phyloP scores from a whole-genome alignment of 1,140 invertebrate species.

The Metopolophium dirhodum region DNA sequence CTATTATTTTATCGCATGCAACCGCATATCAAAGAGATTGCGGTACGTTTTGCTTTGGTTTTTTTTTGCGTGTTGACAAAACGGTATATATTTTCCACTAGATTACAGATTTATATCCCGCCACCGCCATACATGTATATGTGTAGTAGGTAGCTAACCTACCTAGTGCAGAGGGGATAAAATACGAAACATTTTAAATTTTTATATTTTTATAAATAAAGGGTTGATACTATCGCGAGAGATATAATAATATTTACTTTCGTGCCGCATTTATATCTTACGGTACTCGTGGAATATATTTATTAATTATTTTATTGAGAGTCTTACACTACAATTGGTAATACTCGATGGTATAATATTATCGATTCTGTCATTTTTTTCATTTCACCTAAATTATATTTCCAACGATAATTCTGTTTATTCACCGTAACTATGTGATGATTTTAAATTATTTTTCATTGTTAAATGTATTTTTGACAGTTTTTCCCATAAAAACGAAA shows the following conservation, averaged over 20 bases:
- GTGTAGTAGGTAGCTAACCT: too few relatives aligned
- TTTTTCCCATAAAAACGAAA: background rate
- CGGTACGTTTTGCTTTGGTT: background rate
- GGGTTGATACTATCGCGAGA: background rate
- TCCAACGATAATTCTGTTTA: background rate
- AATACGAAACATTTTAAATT: background rate
- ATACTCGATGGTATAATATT: background rate
- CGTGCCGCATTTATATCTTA: too few relatives aligned
- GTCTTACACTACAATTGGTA: background rate
- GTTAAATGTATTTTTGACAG: slow-evolving; percentile 18
- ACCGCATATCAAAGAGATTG: slow-evolving; percentile 32
- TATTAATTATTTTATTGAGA: background rate
- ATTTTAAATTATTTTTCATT: slow-evolving; percentile 10
- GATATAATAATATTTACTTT: background rate
- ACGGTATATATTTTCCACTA: slow-evolving; percentile 8
- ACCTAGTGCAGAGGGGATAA: background rate
- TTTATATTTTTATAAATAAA: background rate
- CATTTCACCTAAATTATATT: background rate
- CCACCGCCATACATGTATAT: too few relatives aligned
- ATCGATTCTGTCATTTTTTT: background rate
- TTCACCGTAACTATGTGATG: background rate
- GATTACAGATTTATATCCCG: background rate
- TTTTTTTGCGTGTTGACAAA: background rate
- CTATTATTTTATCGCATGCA: background rate
- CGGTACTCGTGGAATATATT: background rate